Evolutionary conservation across 1,140 invertebrate genomes (phyloP).

Genomic region (Eurosta solidaginis): DNA sequence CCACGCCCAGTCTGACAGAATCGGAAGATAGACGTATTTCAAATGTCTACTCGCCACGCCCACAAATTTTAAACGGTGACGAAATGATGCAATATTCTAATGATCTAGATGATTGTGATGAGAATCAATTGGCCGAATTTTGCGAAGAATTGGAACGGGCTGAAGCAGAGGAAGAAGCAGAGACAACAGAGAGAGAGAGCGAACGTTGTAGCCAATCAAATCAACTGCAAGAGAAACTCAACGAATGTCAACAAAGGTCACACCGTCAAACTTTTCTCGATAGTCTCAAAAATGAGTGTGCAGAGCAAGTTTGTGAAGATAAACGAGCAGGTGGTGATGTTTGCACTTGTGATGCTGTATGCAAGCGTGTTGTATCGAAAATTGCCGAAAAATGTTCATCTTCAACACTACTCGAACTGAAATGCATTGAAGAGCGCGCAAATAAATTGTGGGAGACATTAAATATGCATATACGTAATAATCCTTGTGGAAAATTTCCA

Average conservation of each 20-base stretch:
- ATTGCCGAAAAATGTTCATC: neutral
- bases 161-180: neutral
- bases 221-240: neutral
- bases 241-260: neutral
- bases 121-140: neutral
- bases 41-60: constrained; percentile 6
- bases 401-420: neutral
- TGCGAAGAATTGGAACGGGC: neutral
- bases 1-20: neutral
- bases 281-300: neutral
- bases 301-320: no score
- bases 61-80: neutral
- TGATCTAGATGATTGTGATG: neutral
- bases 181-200: neutral
- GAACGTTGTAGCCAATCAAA: neutral
- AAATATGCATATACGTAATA: neutral
- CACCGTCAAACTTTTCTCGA: neutral
- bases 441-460: neutral
- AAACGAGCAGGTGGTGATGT: neutral
- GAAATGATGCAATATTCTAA: neutral
- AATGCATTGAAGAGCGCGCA: neutral
- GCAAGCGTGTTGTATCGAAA: neutral
- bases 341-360: neutral
- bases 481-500: neutral
- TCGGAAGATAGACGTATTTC: neutral